Conservation (phyloP, 2,888 invertebrate species). For the Apamea crenata region DNA sequence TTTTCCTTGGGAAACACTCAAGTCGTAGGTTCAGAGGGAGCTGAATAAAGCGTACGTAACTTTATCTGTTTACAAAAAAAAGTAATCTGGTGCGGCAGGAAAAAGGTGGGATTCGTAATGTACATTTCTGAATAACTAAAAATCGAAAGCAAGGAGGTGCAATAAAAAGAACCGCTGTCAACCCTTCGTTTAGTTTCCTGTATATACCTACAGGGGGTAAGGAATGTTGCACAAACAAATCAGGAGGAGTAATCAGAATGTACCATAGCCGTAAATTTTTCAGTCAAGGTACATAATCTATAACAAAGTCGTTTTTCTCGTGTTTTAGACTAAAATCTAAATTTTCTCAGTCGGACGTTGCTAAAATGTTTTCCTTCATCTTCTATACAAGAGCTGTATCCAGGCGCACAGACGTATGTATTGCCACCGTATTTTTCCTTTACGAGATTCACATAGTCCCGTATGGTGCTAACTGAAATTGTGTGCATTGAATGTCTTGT, state of each 20-base stretch:
- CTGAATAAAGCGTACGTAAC: conserved; percentile 41
- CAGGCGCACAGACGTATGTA: background rate
- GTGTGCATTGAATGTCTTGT: conserved; percentile 13
- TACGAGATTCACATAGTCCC: conserved; percentile 8
- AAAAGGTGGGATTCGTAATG: conserved; percentile 65
- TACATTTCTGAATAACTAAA: conserved; percentile 63
- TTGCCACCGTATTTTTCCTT: conserved; percentile 25
- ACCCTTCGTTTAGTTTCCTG: conserved; percentile 62
- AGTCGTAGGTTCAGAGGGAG: conserved; percentile 3
- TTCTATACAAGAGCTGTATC: background rate
- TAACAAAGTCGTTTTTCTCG: background rate
- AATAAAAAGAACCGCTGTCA: conserved; percentile 69
- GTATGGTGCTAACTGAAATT: conserved; percentile 31
- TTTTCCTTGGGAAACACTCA: conserved; percentile 42
- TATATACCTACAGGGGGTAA: conserved; percentile 28
- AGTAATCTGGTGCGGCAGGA: conserved; percentile 58
- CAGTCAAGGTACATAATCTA: no score
- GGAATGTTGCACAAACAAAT: conserved; percentile 31
- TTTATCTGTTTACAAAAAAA: conserved; percentile 50
- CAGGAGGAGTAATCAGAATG: conserved; percentile 27
- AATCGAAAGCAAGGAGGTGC: conserved; percentile 58
- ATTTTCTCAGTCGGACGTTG: no score
- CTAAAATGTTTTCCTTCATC: background rate
- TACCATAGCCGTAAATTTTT: background rate
- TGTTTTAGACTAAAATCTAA: background rate